Percentiles rank a stretch among this genome's conserved stretches.
Conservation (phyloP, 1,140 invertebrate genomes). For the Anastrepha ludens region DNA sequence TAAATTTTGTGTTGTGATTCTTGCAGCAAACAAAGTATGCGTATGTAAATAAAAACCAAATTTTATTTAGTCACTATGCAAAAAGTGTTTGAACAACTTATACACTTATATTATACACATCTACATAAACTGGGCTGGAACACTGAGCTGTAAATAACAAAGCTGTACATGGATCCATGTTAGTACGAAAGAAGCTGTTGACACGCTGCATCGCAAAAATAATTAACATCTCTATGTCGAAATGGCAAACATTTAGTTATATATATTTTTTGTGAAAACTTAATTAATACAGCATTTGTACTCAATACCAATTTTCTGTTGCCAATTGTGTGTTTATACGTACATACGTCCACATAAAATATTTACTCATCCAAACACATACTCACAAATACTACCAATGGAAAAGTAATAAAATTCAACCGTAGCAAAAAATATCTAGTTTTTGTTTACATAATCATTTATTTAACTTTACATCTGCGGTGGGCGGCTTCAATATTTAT, state of each 20-base stretch:
- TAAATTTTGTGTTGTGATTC: too few species aligned
- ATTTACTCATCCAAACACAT: background rate
- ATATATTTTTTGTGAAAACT: background rate
- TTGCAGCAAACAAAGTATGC: too few species aligned
- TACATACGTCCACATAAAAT: too few species aligned
- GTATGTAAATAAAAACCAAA: too few species aligned
- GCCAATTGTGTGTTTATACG: background rate
- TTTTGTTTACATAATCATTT: conserved; percentile 23
- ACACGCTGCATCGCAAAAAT: background rate
- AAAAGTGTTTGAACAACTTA: too few species aligned
- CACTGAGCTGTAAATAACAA: too few species aligned
- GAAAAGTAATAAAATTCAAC: background rate
- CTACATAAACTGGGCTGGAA: too few species aligned
- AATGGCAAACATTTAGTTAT: background rate
- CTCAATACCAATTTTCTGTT: background rate
- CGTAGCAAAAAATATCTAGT: background rate
- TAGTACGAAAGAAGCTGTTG: too few species aligned
- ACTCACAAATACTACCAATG: background rate
- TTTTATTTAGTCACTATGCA: too few species aligned
- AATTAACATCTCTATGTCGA: conserved; percentile 21
- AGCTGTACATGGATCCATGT: too few species aligned
- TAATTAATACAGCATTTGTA: background rate
- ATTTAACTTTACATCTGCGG: background rate
- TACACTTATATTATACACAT: too few species aligned
- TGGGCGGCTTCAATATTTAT: conserved; percentile 6